Conservation (phyloP, 2,888 invertebrate species). For the Drosophila tanythrix region DNA sequence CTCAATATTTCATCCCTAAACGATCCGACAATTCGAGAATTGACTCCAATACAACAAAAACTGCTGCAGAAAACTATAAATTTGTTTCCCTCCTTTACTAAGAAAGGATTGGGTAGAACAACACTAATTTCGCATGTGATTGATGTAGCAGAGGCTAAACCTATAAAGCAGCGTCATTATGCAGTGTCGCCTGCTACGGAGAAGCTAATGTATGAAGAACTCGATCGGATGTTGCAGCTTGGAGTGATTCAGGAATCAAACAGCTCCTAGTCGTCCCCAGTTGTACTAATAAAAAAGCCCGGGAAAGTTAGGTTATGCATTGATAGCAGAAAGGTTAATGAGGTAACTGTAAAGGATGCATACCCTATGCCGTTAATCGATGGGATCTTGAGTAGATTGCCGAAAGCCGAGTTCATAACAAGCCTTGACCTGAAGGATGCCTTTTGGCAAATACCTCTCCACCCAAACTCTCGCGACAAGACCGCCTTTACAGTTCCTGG, state of each 20-base stretch:
- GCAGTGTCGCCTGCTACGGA: no score
- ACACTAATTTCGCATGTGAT: no score
- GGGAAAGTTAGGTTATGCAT: background rate
- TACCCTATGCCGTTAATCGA: slow-evolving; percentile 2
- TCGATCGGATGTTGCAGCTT: slow-evolving; percentile 8
- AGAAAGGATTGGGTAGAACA: background rate
- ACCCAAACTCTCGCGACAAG: no score
- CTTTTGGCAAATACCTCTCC: background rate
- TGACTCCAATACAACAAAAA: background rate
- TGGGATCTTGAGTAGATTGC: background rate
- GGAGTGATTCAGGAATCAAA: background rate
- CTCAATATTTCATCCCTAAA: background rate
- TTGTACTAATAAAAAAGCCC: no score
- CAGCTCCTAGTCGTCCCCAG: background rate
- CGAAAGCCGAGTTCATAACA: background rate
- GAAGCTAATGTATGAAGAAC: slow-evolving; percentile 15
- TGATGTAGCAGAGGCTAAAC: no score
- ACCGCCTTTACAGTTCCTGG: no score
- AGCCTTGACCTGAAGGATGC: slow-evolving; percentile 8
- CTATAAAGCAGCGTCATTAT: no score
- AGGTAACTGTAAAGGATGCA: background rate
- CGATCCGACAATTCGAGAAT: background rate
- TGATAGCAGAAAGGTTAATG: background rate
- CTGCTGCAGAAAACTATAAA: background rate
- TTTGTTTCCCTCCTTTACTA: slow-evolving; percentile 14